These are phyloP conservation scores for Colinus virginianus DNA, from an alignment of 2,113 vertebrate genomes.

Conservation along the genomic window DNA sequence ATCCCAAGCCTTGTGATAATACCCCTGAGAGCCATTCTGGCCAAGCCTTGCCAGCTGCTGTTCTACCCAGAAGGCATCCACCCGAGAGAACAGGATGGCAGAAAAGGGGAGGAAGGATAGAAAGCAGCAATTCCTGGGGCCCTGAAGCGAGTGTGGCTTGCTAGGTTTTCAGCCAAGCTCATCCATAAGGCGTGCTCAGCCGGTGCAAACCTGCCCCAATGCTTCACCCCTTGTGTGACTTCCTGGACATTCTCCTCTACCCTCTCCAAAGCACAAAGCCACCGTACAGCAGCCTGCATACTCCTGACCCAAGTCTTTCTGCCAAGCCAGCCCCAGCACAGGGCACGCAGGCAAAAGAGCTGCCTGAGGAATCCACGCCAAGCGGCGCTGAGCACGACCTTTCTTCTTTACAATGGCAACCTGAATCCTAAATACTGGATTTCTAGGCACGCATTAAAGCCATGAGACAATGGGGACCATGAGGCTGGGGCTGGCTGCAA, in stretches of 20 bases:
- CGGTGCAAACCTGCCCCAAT: background rate
- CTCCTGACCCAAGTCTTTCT: background rate
- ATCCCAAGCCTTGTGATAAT: conserved; percentile 16
- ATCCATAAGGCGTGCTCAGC: background rate
- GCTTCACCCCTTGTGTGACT: background rate
- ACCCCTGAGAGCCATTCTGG: background rate
- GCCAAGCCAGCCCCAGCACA: background rate
- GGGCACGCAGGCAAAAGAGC: conserved; percentile 55
- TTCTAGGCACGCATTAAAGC: conserved; percentile 67
- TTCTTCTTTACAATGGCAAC: conserved; percentile 60
- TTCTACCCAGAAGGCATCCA: background rate
- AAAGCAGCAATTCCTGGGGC: conserved; percentile 3
- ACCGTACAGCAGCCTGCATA: background rate
- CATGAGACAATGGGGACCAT: conserved; percentile 68
- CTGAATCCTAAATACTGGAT: conserved; percentile 77
- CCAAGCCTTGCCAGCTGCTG: conserved; percentile 30
- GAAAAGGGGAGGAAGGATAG: conserved; percentile 14
- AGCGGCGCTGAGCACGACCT: conserved; percentile 53
- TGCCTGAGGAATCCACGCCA: conserved; percentile 46
- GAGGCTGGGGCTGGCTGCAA: conserved; percentile 62
- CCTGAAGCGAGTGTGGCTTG: background rate
- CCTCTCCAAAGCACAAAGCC: background rate
- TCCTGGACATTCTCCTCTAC: background rate
- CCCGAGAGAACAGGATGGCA: background rate
- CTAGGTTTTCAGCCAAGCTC: conserved; percentile 9